Conservation (phyloP, 1,140 invertebrate genomes). For the Rhyacophila brunnea region DNA sequence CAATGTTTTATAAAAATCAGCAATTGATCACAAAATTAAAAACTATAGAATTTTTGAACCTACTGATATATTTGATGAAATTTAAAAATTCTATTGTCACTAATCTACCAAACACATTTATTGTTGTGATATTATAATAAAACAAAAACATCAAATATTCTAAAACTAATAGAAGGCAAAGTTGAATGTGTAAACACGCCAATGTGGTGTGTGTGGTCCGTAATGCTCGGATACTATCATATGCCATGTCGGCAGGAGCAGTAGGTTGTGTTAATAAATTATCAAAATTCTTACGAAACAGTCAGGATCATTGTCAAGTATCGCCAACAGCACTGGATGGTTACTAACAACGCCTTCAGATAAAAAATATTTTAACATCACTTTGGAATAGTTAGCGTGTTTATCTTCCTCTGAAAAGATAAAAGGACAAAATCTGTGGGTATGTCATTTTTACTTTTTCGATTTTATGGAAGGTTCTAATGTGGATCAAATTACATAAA, state of each 20-base stretch:
- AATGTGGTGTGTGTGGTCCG: too few relatives aligned
- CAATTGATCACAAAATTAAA: too few relatives aligned
- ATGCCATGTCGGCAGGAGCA: too few relatives aligned
- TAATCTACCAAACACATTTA: too few relatives aligned
- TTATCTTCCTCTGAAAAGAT: slow-evolving; percentile 75
- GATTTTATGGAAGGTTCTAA: not conserved
- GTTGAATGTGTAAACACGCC: slow-evolving; percentile 2
- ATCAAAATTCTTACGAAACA: slow-evolving; percentile 49
- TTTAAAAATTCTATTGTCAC: too few relatives aligned
- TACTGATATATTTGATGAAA: too few relatives aligned
- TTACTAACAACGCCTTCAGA: slow-evolving; percentile 75
- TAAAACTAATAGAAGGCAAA: slow-evolving; percentile 5
- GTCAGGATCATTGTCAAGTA: slow-evolving; percentile 66
- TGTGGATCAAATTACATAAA: slow-evolving; percentile 2
- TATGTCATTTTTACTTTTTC: too few relatives aligned
- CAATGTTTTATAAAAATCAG: too few relatives aligned
- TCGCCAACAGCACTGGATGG: slow-evolving; percentile 70
- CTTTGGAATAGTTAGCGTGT: slow-evolving; percentile 70
- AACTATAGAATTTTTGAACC: too few relatives aligned
- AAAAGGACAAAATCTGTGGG: slow-evolving; percentile 3
- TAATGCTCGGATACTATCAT: slow-evolving; percentile 22
- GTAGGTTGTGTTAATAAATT: too few relatives aligned
- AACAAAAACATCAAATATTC: not conserved
- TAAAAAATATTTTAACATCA: slow-evolving; percentile 78
- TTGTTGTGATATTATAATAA: not conserved